Base-by-base conservation (phyloP, 2,888 invertebrate genomes). In the Argyresthia albistria region DNA sequence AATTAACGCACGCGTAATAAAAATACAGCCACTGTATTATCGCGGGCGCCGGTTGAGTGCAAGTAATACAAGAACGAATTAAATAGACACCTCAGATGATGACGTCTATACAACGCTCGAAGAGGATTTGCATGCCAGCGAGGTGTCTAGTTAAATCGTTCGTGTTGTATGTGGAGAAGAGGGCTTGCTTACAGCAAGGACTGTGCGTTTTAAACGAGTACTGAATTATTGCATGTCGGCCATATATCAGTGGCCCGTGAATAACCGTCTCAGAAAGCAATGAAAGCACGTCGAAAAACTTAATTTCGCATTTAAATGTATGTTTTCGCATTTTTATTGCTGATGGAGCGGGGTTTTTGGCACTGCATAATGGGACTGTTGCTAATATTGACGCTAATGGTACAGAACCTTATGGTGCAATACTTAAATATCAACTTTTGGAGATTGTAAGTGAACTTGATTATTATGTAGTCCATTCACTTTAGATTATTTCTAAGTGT, bases 281-380 rank as follows among this genome's bases (percentile, higher is more conserved):
- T 75, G 75, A 77, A 73, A 76, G 76, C 69, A 70, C 67, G 73
- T 75, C 78, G 73, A 78, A 82, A 81, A 80, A 81, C 79, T 83
- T 77, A 82, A 84, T 83, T 80, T 71, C 73, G 70, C 71, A 76
- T 83, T 81, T 80, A 79, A 81, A 82, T 80, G 79, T 76, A 77
- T 74, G 73, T 73, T 77, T 78, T 76, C 63, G 12, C 9, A 55
- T 66, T 63, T 69, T 69, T 66, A 63, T 64, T 51, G 43, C 51
- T 14, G 42, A 35, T 43, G 39, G 49, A 8, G 37, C 36, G 37
- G 47, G 3, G 25, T 25, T 25, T 45, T 14, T n/a, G 39, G 10
- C 39, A 39, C 10, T 45, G 45, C 9, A 48, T 36, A 48, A 48
- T 36, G 36, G 37, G 36, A 37, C 10, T 48, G 37, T 48, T 48